phyloP scores from a whole-genome alignment of 2,888 invertebrate species.

The Tanypteryx hageni region DNA sequence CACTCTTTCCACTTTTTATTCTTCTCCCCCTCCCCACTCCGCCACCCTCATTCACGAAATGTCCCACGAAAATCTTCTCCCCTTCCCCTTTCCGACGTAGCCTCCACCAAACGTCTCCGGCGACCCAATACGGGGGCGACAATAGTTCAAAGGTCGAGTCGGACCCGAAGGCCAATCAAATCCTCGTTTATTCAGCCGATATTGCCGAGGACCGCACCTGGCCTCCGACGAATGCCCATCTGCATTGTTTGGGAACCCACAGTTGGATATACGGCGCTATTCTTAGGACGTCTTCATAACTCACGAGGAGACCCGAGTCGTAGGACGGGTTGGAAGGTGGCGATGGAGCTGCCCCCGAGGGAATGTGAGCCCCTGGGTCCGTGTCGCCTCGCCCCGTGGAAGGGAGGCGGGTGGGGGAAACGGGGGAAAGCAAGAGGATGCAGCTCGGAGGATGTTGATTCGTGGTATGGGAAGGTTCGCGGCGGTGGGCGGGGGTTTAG shows the following conservation, averaged over 20 bases:
- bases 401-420: not conserved
- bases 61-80: too few relatives aligned
- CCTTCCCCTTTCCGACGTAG: too few relatives aligned
- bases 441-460: not conserved
- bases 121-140: not conserved
- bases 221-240: constrained; percentile 27
- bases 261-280: constrained; percentile 23
- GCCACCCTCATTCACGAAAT: too few relatives aligned
- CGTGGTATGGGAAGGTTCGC: not conserved
- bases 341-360: not conserved
- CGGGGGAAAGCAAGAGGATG: not conserved
- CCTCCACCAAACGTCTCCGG: too few relatives aligned
- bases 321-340: constrained; percentile 19
- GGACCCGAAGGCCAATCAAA: constrained; percentile 32
- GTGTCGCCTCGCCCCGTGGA: not conserved
- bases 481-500: not conserved
- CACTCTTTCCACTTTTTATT: not conserved
- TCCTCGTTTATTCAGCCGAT: constrained; percentile 29
- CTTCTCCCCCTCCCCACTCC: not conserved
- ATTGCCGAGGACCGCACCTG: constrained; percentile 29
- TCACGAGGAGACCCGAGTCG: constrained; percentile 6
- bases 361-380: not conserved
- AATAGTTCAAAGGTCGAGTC: constrained; percentile 16
- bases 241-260: constrained; percentile 22
- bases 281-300: constrained; percentile 19